Evolutionary conservation across 2,797 vertebrate genomes (phyloP).

Genomic region (Galago senegalensis): DNA sequence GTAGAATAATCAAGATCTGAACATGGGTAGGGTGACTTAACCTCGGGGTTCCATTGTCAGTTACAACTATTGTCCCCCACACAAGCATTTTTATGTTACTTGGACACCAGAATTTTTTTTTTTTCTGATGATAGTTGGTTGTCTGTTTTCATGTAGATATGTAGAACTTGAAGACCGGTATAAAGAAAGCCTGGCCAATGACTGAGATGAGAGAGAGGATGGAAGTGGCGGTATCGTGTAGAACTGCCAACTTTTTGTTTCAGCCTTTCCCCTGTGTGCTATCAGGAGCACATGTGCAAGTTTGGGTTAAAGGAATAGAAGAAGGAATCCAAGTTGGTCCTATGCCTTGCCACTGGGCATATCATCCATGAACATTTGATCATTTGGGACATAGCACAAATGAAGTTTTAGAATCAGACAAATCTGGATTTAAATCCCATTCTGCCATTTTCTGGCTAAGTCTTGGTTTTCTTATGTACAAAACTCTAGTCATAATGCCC

Average conservation of each 20-base stretch:
- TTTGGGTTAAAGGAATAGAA: background rate
- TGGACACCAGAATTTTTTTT: background rate
- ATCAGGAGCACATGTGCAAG: background rate
- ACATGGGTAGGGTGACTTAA: background rate
- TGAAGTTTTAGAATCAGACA: background rate
- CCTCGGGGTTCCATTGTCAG: background rate
- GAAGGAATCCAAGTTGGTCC: background rate
- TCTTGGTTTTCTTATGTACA: background rate
- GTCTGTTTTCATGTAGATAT: background rate
- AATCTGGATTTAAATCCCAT: background rate
- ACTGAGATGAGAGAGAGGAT: background rate
- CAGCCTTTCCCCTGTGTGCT: background rate
- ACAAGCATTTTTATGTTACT: background rate
- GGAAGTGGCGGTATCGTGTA: rapidly evolving
- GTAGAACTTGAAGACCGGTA: background rate
- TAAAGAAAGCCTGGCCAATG: background rate
- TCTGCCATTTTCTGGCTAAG: background rate
- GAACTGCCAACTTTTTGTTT: background rate
- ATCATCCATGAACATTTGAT: background rate
- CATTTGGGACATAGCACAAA: background rate
- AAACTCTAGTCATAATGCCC: background rate
- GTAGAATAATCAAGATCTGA: background rate
- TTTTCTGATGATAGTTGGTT: background rate
- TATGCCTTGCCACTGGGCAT: background rate
- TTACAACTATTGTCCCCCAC: background rate